Evolutionary conservation across 2,888 invertebrate genomes (phyloP).

Genomic region (Meandrusa payeni): DNA sequence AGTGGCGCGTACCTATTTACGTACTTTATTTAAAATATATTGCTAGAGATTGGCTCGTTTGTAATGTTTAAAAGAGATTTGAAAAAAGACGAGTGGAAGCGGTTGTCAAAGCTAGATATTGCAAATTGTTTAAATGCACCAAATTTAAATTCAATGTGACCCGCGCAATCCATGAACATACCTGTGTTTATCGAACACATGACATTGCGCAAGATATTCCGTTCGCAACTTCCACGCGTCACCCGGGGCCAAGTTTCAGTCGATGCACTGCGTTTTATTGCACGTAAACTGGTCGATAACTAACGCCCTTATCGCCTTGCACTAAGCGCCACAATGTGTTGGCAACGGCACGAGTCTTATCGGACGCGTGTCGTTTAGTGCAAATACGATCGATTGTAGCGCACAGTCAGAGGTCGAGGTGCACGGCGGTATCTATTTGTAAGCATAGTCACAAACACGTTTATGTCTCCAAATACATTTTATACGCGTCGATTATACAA

Average conservation of each 20-base stretch:
- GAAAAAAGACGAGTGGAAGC: no score
- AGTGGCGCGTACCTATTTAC: no score
- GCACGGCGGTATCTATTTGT: slow-evolving; percentile 23
- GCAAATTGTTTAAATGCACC: no score
- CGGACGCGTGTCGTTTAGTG: slow-evolving; percentile 30
- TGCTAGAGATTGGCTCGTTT: no score
- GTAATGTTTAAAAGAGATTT: no score
- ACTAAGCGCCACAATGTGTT: not conserved
- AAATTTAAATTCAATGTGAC: slow-evolving; percentile 16
- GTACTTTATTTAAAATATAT: no score
- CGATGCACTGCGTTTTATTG: slow-evolving; percentile 42
- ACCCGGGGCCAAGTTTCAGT: slow-evolving; percentile 43
- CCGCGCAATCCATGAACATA: slow-evolving; percentile 12
- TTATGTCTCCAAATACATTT: slow-evolving; percentile 11
- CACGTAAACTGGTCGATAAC: not conserved
- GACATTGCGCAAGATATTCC: slow-evolving; percentile 18
- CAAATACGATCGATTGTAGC: slow-evolving; percentile 24
- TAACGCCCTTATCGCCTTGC: not conserved
- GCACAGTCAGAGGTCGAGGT: slow-evolving; percentile 23
- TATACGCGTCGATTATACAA: not conserved
- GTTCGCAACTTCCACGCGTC: slow-evolving; percentile 25
- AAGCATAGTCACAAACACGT: no score
- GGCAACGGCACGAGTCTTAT: not conserved
- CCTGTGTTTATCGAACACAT: slow-evolving; percentile 9
- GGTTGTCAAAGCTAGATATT: no score